phyloP scores from a whole-genome alignment of 2,113 vertebrate species.

The Siphamia tubifer region DNA sequence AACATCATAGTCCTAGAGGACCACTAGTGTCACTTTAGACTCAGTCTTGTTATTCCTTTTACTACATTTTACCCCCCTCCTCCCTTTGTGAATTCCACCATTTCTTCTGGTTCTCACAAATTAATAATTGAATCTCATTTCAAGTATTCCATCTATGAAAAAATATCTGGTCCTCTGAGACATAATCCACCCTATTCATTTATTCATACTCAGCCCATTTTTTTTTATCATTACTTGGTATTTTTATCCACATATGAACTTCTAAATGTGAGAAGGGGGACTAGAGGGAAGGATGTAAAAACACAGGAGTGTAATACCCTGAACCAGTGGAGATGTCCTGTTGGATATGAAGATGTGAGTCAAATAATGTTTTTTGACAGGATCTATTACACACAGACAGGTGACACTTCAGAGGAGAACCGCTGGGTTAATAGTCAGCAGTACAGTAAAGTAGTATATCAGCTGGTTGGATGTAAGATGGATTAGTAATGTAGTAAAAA shows the following conservation, averaged over 20 bases:
- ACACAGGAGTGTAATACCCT: background rate
- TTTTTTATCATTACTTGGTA: constrained; percentile 35
- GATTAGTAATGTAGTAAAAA: too few species aligned
- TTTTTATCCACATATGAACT: constrained; percentile 41
- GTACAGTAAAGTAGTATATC: too few species aligned
- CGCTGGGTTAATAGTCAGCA: too few species aligned
- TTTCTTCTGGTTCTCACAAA: constrained; percentile 46
- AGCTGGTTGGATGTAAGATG: background rate
- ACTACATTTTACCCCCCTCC: background rate
- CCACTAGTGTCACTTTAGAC: background rate
- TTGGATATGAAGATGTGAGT: background rate
- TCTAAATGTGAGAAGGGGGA: background rate
- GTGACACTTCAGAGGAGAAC: too few species aligned
- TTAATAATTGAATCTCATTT: constrained; percentile 73
- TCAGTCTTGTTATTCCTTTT: background rate
- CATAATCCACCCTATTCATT: constrained; percentile 32
- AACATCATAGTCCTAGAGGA: too few species aligned
- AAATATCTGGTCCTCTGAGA: constrained; percentile 48
- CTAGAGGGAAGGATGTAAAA: background rate
- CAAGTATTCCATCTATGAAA: constrained; percentile 44
- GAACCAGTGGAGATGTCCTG: background rate
- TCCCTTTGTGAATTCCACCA: background rate
- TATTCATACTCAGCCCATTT: constrained; percentile 49
- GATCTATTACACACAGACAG: too few species aligned
- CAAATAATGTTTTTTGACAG: too few species aligned